Evolutionary conservation across 2,888 invertebrate species (phyloP), one percentile per base, ranked within the genome.

Genomic region (Chironomus tentans): DNA sequence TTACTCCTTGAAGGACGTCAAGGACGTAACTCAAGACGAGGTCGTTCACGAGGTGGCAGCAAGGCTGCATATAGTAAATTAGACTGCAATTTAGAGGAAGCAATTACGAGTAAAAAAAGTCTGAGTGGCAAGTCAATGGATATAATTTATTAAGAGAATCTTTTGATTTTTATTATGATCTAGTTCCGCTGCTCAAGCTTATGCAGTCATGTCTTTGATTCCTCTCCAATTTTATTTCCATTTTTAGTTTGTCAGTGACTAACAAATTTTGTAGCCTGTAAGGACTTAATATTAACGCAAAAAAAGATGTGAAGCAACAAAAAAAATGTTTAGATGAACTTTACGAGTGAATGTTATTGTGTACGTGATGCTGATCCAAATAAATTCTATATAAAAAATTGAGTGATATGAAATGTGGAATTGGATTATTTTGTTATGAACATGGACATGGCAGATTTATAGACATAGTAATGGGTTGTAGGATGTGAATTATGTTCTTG

Each of bases 41-140:
- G 81, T 80, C 80, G 82, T 76, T 81, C 86, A 76, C 83, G 88
- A 78, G 84, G 89, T 77, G 88, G 88, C 62, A 88, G 87, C 79
- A 88, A 88, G 2, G 87, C 89, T 0, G 87, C 86, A 79, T 90
- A 90, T 80, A 86, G 88, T 76, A 90, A 90, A 80, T 83, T 90
- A 76, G 89, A 90, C 80, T 87, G 87, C 78, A 90, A 88, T 79
- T 83, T 90, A 77, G 90, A 90, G 82, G 90, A 90, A 82, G 89
- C 89, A 48, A 87, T 90, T 62, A 88, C 87, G 28, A 76, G 69
- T 56, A 69, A 68, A 47, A 69, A 69, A 28, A 76, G 61, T 69
- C 68, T 69, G 76, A 76, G 76, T 46, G 69, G 69, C 6, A 76
- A 74, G 46, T 68, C 69, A 18, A 56, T 69, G 69, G 76, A 76